These are phyloP conservation scores for Frankliniella fusca DNA, from an alignment of 2,888 invertebrate genomes.

Conservation along the genomic window DNA sequence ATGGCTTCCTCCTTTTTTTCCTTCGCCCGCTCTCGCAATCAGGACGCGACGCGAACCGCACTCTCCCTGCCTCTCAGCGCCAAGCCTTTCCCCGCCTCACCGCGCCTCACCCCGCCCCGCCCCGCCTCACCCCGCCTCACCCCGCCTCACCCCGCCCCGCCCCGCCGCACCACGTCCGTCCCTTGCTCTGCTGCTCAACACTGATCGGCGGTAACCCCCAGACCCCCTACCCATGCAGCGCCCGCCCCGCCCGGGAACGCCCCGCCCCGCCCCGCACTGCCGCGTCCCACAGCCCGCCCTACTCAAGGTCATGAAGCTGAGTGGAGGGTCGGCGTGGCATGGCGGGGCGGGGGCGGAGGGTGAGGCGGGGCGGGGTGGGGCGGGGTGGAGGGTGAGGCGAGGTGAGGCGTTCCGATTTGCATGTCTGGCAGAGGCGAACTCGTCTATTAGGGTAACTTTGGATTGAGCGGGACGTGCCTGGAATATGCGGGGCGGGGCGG, in stretches of 20 bases:
- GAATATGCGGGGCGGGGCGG: neutral
- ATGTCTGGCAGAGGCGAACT: constrained; percentile 21
- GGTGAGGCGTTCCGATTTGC: neutral
- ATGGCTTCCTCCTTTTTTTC: no score
- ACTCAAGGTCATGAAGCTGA: neutral
- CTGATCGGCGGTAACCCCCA: neutral
- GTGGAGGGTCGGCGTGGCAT: neutral
- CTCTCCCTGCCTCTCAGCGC: no score
- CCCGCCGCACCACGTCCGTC: no score
- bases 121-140: no score
- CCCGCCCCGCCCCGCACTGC: neutral
- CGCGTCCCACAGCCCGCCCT: neutral
- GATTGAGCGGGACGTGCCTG: constrained; percentile 14
- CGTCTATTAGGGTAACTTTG: constrained; percentile 26
- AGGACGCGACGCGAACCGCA: no score
- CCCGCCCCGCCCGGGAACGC: neutral
- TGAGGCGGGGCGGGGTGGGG: neutral
- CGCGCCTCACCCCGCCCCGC: no score
- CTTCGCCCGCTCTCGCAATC: no score
- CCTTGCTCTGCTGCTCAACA: no score
- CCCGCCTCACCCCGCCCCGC: no score
- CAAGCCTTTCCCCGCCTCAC: no score
- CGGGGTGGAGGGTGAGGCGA: neutral
- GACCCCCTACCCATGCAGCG: neutral
- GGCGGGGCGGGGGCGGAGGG: neutral